phyloP scores from a whole-genome alignment of 2,888 invertebrate genomes.

The Diplazon laetatorius region DNA sequence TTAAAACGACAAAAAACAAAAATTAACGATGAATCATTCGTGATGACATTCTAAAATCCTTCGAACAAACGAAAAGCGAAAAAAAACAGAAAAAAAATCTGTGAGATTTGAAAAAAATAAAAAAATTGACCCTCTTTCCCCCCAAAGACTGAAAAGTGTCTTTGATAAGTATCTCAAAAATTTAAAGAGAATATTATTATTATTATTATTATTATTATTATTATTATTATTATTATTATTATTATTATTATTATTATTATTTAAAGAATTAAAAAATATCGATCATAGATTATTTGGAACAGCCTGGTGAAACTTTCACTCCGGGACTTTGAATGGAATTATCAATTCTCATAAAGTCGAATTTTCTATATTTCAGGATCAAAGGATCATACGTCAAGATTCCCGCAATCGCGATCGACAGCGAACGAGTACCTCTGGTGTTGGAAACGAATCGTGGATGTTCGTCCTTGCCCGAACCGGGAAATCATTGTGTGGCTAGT shows the following conservation, averaged over 20 bases:
- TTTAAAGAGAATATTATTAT: no score
- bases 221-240: no score
- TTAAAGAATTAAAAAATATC: no score
- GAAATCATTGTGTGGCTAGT: slow-evolving; percentile 39
- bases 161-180: no score
- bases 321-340: slow-evolving; percentile 62
- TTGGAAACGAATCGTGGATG: slow-evolving; percentile 52
- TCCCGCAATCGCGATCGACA: slow-evolving; percentile 73
- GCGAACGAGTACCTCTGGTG: slow-evolving; percentile 73
- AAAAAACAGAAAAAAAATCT: no score
- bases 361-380: slow-evolving; percentile 75
- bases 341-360: slow-evolving; percentile 71
- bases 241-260: no score
- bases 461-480: slow-evolving; percentile 37
- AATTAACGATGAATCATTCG: slow-evolving; percentile 17
- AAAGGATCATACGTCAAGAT: slow-evolving; percentile 77
- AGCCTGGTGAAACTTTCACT: slow-evolving; percentile 6
- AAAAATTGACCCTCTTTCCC: no score
- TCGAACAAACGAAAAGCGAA: not conserved
- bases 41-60: not conserved
- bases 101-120: no score
- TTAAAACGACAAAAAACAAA: slow-evolving; percentile 9
- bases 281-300: no score
- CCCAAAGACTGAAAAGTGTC: no score
- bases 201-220: no score